phyloP scores from a whole-genome alignment of 23 tunicate species.

The Botrylloides violaceus region DNA sequence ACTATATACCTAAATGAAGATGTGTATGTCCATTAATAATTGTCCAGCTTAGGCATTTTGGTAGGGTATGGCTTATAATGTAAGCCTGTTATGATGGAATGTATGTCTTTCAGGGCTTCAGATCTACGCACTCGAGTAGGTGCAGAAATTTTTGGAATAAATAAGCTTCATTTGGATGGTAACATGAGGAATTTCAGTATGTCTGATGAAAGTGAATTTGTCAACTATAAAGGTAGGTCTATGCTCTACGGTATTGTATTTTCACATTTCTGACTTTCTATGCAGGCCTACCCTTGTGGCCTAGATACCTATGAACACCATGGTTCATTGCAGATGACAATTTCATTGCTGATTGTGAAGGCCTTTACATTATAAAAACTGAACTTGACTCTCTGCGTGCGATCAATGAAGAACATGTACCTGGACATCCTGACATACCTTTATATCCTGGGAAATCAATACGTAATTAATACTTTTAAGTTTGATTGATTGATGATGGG shows the following conservation, averaged over 20 bases:
- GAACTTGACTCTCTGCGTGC: conserved; percentile 44
- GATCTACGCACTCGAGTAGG: conserved; percentile 31
- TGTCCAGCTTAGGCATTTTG: no score
- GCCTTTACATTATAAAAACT: conserved; percentile 25
- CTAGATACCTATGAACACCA: no score
- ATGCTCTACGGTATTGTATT: no score
- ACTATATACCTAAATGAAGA: no score
- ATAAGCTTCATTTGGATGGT: conserved; percentile 52
- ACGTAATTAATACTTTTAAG: conserved; percentile 17
- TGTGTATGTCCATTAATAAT: no score
- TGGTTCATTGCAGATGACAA: conserved; percentile 54
- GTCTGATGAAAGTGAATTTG: conserved; percentile 41
- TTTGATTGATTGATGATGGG: not conserved
- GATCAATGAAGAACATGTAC: conserved; percentile 27
- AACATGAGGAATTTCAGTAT: conserved; percentile 39
- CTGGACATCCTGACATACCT: conserved; percentile 25
- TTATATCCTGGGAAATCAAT: conserved; percentile 64
- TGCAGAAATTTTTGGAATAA: conserved; percentile 44
- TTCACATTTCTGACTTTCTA: no score
- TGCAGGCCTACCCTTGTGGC: no score
- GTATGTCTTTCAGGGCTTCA: conserved; percentile 28
- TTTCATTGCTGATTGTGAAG: conserved; percentile 44
- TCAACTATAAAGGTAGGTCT: conserved; percentile 32
- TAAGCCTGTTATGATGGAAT: no score
- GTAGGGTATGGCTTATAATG: no score